phyloP scores from a whole-genome alignment of 23 tunicate species.

The Aplidium turbinatum region DNA sequence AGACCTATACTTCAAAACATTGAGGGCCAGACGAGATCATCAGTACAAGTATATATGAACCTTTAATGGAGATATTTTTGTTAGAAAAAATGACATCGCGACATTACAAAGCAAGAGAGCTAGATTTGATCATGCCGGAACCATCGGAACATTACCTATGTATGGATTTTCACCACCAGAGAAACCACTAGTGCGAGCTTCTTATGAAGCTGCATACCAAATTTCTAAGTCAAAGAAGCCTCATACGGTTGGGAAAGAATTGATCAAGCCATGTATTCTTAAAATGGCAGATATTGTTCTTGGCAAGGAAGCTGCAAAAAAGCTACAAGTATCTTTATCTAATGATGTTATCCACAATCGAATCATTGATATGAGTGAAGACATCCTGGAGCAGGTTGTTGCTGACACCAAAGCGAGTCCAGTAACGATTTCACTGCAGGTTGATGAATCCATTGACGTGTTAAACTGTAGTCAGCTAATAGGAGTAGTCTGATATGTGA shows the following conservation, averaged over 20 bases:
- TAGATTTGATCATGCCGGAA: too few relatives aligned
- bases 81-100: too few relatives aligned
- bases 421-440: neutral
- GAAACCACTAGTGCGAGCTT: slow-evolving; percentile 21
- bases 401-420: neutral
- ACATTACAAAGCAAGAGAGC: too few relatives aligned
- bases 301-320: slow-evolving; percentile 28
- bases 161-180: slow-evolving; percentile 21
- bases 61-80: too few relatives aligned
- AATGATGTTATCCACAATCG: slow-evolving; percentile 3
- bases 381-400: neutral
- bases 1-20: too few relatives aligned
- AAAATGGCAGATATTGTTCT: slow-evolving; percentile 27
- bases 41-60: too few relatives aligned
- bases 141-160: slow-evolving; percentile 24
- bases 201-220: slow-evolving; percentile 20
- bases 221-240: slow-evolving; percentile 19
- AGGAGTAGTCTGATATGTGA: slow-evolving; percentile 16
- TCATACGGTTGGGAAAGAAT: slow-evolving; percentile 13
- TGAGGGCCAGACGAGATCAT: too few relatives aligned
- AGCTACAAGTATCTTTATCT: slow-evolving; percentile 23
- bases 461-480: slow-evolving; percentile 21
- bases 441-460: slow-evolving; percentile 20
- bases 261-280: slow-evolving; percentile 16
- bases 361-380: neutral